These are phyloP conservation scores for Altica lythri DNA, from an alignment of 2,888 invertebrate species.

Conservation along the genomic window DNA sequence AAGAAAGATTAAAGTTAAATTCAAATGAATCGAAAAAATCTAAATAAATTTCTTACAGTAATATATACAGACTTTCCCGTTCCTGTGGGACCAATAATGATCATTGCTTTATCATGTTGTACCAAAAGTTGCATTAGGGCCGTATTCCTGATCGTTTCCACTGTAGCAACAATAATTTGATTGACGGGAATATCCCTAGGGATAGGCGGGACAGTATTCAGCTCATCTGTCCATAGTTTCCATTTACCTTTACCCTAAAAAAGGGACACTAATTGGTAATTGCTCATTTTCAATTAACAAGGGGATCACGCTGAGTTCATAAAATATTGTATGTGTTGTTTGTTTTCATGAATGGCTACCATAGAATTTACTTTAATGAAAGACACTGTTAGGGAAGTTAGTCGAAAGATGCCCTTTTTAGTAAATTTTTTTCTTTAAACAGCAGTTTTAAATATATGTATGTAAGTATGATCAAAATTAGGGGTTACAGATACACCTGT, in stretches of 20 bases:
- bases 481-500: no score
- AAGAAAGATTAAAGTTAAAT: background rate
- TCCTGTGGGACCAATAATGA: conserved; percentile 93
- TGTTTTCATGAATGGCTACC: no score
- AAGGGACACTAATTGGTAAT: conserved; percentile 1
- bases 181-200: conserved; percentile 90
- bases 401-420: no score
- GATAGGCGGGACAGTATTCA: conserved; percentile 75
- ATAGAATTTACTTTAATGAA: no score
- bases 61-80: conserved; percentile 94
- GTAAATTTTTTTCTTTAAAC: no score
- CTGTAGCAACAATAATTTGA: conserved; percentile 92
- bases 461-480: no score
- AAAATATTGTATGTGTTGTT: no score
- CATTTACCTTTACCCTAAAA: conserved; percentile 85
- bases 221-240: conserved; percentile 89
- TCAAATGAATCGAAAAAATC: background rate
- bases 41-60: conserved; percentile 61
- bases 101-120: conserved; percentile 78
- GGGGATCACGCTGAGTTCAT: no score
- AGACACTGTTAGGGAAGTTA: no score
- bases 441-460: no score
- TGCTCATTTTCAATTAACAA: no score
- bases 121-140: conserved; percentile 80
- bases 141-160: conserved; percentile 85